Evolutionary conservation across 1,140 invertebrate species (phyloP).

Genomic region (Ceratosolen fusciceps): DNA sequence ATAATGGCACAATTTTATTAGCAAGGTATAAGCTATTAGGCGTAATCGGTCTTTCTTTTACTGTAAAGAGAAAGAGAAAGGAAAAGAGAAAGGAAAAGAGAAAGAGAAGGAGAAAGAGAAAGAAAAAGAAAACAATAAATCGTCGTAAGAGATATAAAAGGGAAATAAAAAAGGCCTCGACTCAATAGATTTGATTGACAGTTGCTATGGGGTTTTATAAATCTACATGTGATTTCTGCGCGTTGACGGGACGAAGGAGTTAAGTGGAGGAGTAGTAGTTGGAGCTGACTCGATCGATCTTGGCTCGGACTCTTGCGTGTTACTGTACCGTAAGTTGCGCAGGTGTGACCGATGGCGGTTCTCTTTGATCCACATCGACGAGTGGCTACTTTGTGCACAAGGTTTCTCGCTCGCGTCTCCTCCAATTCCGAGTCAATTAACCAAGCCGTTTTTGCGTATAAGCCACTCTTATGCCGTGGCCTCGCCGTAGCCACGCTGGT

Average conservation of each 20-base stretch:
- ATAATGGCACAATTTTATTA: no score
- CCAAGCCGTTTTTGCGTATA: conserved; percentile 27
- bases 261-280: neutral
- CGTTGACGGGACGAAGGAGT: conserved; percentile 20
- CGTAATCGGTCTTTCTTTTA: no score
- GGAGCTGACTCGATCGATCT: conserved; percentile 14
- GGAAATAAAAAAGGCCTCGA: neutral
- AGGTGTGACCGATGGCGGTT: conserved; percentile 69
- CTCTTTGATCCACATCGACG: conserved; percentile 65
- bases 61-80: neutral
- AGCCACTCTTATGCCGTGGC: neutral
- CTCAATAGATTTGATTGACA: neutral
- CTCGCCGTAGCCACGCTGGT: neutral
- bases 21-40: no score
- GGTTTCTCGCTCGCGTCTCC: conserved; percentile 48
- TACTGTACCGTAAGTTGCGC: conserved; percentile 65
- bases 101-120: neutral
- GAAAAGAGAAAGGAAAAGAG: neutral
- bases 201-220: neutral
- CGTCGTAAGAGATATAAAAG: neutral
- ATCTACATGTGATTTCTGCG: conserved; percentile 25
- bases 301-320: conserved; percentile 1
- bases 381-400: conserved; percentile 63
- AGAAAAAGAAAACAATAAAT: neutral
- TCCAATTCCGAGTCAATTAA: conserved; percentile 59